Evolutionary conservation across 1,140 invertebrate genomes (phyloP), one percentile per base, ranked within the genome.

Genomic region (Orius insidiosus): DNA sequence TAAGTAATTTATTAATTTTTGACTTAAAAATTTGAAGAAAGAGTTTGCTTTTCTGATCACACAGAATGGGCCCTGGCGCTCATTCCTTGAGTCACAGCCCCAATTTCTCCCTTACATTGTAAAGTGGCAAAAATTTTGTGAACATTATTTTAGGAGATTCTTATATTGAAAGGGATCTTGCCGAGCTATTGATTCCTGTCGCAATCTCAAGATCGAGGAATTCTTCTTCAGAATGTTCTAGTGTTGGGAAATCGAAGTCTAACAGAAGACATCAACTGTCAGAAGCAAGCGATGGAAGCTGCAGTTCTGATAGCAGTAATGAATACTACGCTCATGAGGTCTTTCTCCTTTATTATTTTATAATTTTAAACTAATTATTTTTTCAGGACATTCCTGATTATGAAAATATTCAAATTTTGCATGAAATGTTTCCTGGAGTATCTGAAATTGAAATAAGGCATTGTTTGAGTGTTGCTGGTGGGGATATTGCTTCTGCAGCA

Each of bases 341-440:
- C 46, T 43, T n/a, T n/a, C 2, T 43, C 10, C 11, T 41, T 13
- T n/a, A n/a, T n/a, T n/a, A n/a, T n/a, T n/a, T n/a, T n/a, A n/a
- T n/a, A n/a, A 11, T 11, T 36, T 36, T 15, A 18, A 47, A 11
- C n/a, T 8, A 40, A 19, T n/a, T n/a, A 24, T 42, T 18, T 11
- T 45, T 33, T 35, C n/a, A 50, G 49, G 49, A 50, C 19, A 18
- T 46, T 15, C 13, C 9, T 31, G 49, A 50, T 24, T 48, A 50
- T 45, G 49, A 51, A 35, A n/a, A 24, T 18, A 59, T 75, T n/a
- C 67, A 61, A 41, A 56, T 77, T n/a, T 60, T 95, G 10, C 74
- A 80, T 53, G 88, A 95, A 64, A 89, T 94, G 85, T 95, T 93
- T 65, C 89, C 89, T 1, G 74, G 75, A 45, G 74, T 82, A 1